phyloP scores from a whole-genome alignment of 35 echinoderm and acorn worm genomes.

The Anneissia japonica region DNA sequence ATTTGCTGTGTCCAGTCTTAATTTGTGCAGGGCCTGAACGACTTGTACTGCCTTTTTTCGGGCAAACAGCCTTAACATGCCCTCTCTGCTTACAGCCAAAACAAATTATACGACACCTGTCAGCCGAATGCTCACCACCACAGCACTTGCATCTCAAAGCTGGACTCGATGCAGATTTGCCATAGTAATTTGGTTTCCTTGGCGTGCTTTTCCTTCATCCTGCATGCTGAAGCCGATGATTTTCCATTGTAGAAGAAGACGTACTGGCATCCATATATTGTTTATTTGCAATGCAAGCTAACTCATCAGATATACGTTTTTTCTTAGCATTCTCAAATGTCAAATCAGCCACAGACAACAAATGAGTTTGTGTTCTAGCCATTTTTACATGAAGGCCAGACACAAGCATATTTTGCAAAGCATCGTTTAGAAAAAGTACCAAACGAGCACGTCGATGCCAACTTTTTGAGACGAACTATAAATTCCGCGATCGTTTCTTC shows the following conservation, averaged over 20 bases:
- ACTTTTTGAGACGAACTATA: slow-evolving; percentile 12
- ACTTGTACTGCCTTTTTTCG: neutral
- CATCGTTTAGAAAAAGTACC: neutral
- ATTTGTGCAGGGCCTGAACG: neutral
- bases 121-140: neutral
- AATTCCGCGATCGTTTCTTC: neutral
- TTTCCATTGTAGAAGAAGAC: neutral
- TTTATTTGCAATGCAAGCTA: slow-evolving; percentile 2
- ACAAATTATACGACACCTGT: neutral
- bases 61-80: slow-evolving; percentile 8
- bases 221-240: neutral
- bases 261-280: neutral
- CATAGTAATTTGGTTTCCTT: neutral
- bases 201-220: neutral
- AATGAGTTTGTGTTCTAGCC: slow-evolving; percentile 9
- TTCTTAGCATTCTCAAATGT: slow-evolving; percentile 18
- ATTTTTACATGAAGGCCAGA: slow-evolving; percentile 1
- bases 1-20: neutral
- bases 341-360: neutral
- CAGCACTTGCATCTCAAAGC: neutral
- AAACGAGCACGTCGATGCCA: neutral
- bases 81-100: neutral
- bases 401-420: neutral
- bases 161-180: neutral
- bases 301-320: slow-evolving; percentile 33